Base-by-base conservation (phyloP, 1,140 invertebrate genomes). In the Pentalonia nigronervosa region DNA sequence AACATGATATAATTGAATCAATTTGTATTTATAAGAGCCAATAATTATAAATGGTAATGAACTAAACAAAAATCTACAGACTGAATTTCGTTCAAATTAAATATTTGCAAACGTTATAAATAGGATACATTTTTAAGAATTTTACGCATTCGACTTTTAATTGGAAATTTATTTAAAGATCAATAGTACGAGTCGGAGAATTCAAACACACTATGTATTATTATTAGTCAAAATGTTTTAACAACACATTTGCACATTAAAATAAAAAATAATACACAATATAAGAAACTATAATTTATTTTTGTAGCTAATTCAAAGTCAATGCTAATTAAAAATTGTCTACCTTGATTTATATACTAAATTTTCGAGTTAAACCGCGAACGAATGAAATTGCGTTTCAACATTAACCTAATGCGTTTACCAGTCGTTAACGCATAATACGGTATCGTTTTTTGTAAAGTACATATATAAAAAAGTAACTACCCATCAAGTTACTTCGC, bases 141-240 rank as follows among this genome's bases (percentile, higher is more conserved):
- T 67, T 67, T 60, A 67, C 7, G 11, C 25, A 60, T 60, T 90
- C 8, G 23, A 45, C 53, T 90, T 89, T 56, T n/a, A 7, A 36
- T 34, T 89, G 2, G 86, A 53, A 25, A 56, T 36, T 89, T 90
- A 90, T 90, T 90, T 90, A 90, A 90, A 45, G 53, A 56, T 30
- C 50, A 21, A 60, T 41, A 60, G 36, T 21, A 90, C 30, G 1
- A 90, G 53, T 60, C 36, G 23, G 36, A 90, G 53, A 90, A 90
- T 90, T 67, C 14, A 17, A 90, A 67, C 30, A n/a, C 60, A n/a
- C 6, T 25, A 30, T 0, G 45, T n/a, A 47, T 30, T 47, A 48
- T n/a, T 48, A 21, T 48, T 88, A 34, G 34, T 56, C 8, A 36
- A 30, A 36, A 25, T 36, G 56, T 56, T 60, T 56, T 17, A 56